These are phyloP conservation scores for Acronicta aceris DNA, from an alignment of 2,888 invertebrate genomes.

Conservation along the genomic window DNA sequence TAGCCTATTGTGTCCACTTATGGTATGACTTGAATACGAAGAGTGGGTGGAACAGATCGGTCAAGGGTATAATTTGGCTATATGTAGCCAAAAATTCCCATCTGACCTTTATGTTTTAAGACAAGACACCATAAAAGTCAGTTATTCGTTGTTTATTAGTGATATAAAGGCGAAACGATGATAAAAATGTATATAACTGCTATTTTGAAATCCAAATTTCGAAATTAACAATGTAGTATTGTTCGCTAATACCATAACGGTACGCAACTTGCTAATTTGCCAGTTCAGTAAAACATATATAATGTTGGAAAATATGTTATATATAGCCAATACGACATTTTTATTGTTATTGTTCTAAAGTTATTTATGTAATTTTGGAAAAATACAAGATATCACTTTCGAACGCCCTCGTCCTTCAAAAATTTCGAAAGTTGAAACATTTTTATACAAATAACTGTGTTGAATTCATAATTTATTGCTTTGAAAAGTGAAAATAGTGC, in stretches of 20 bases:
- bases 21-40: constrained; percentile 64
- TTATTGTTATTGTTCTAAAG: constrained; percentile 17
- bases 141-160: constrained; percentile 53
- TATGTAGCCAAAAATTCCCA: constrained; percentile 56
- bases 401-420: background rate
- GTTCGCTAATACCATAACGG: constrained; percentile 40
- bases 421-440: background rate
- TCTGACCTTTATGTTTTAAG: constrained; percentile 59
- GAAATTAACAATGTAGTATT: constrained; percentile 41
- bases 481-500: too few relatives aligned
- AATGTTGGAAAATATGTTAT: constrained; percentile 8
- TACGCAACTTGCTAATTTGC: constrained; percentile 16
- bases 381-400: background rate
- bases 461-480: too few relatives aligned
- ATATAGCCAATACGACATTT: constrained; percentile 24
- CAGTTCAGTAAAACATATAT: constrained; percentile 17
- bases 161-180: constrained; percentile 46
- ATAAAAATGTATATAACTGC: constrained; percentile 46
- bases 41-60: constrained; percentile 76
- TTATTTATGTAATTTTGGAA: constrained; percentile 1
- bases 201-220: constrained; percentile 42
- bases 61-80: constrained; percentile 72
- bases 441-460: too few relatives aligned
- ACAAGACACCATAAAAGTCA: constrained; percentile 53
- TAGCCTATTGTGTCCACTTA: constrained; percentile 73